Evolutionary conservation across 2,113 vertebrate genomes (phyloP), one percentile per base, ranked within the genome.

Genomic region (Zapus hudsonius): DNA sequence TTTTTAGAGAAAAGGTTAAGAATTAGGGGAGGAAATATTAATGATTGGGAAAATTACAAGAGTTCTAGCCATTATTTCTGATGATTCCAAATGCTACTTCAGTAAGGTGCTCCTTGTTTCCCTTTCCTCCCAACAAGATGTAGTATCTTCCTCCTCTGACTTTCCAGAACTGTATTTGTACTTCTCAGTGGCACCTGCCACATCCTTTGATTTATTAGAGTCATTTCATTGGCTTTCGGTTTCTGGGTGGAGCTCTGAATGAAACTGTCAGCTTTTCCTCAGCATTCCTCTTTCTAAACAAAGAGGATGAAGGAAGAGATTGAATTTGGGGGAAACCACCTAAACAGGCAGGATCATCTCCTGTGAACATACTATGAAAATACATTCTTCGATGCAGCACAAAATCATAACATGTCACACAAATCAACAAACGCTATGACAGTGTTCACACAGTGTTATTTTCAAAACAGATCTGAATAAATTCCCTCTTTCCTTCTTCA

Each of bases 1-100:
- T 69, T 94, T 82, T 87, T 55, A 79, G 59, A 64, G 67, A 69
- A 9, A 90, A 90, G 63, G 87, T 61, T 31, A 92, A 44, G 52
- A 57, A 84, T 67, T 52, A 84, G 25, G 90, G 63, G 72, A 91
- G 27, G n/a, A 72, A 59, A 73, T 72, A 64, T 7, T 85, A 84
- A 59, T 72, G 47, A 85, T 47, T 19, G 78, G 70, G 44, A 84
- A 94, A 83, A 90, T 83, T 31, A 75, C n/a, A 47, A 63, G 47
- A 79, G 31, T 78, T 89, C 63, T 69, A 70, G 36, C 31, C 16
- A 66, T 78, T 72, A 25, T 90, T 52, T 76, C 27, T 29, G 44
- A 29, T 27, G 7, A 69, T 27, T 92, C 47, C 52, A 84, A 79
- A 72, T 3, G 6, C 42, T 86, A n/a, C 23, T 87, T 84, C 12